These are phyloP conservation scores for Probosciger aterrimus DNA, from an alignment of 2,113 vertebrate genomes.

Conservation along the genomic window DNA sequence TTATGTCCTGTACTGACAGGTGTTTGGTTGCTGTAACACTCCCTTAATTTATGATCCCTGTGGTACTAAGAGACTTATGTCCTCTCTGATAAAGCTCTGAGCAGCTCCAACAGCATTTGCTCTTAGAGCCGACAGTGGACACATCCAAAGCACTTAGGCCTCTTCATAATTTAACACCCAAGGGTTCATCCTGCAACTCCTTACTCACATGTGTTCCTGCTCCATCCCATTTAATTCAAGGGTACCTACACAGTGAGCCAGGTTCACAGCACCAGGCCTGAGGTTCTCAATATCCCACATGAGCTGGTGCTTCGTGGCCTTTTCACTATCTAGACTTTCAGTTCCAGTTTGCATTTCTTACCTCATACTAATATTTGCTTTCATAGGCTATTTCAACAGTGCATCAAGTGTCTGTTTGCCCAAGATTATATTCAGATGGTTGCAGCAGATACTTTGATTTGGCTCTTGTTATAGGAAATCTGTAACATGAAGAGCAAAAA, in stretches of 20 bases:
- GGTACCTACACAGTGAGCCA: background rate
- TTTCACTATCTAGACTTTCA: background rate
- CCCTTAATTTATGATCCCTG: background rate
- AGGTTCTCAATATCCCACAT: background rate
- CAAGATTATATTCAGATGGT: background rate
- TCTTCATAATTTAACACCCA: background rate
- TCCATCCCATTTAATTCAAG: background rate
- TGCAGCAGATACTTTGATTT: background rate
- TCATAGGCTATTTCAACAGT: background rate
- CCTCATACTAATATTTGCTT: background rate
- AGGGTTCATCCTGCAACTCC: background rate
- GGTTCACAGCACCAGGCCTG: background rate
- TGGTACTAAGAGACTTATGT: background rate
- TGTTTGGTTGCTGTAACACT: background rate
- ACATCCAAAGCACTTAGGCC: rapidly evolving
- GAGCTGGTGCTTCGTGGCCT: background rate
- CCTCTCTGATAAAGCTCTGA: background rate
- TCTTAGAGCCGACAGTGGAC: background rate
- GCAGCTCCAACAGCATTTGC: background rate
- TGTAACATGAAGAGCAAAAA: background rate
- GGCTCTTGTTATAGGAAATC: background rate
- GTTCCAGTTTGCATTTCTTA: background rate
- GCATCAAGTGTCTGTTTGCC: background rate
- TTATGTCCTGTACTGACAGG: background rate
- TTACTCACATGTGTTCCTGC: background rate